Base-by-base conservation (phyloP, 92 coral and sea anemone species). In the Paragorgia papillata region DNA sequence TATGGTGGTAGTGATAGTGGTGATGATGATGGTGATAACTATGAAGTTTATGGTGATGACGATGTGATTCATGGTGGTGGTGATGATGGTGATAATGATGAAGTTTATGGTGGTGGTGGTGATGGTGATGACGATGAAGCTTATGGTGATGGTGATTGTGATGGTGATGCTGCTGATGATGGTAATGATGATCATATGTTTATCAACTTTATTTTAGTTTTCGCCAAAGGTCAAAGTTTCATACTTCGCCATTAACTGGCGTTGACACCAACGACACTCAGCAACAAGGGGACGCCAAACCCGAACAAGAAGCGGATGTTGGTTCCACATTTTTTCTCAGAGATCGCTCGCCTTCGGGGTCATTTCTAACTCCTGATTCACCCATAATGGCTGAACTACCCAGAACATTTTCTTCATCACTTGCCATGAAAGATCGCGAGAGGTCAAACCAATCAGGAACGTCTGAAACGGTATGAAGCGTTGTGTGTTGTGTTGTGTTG, bases 211-310 rank as follows among this genome's bases (percentile, higher is more conserved):
- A 29, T 71, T 68, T 55, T 37, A 71, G 78, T 37, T 31, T 71
- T 54, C 78, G 78, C 22, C 78, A 43, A 0, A 71, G 54, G 25
- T 21, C 78, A 0, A 71, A 71, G n/a, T 53, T 71, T 24, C 78
- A 71, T 26, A 64, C 64, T 31, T 43, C 51, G 20, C 51, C 78
- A 19, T 12, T 25, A 40, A 49, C 24, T 35, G 58, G 5, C 24
- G 14, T 30, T 19, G 78, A 71, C 31, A 19, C 19, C 8, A 28
- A 21, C 22, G 64, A 51, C 0, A n/a, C n/a, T n/a, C n/a, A 18
- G 20, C 18, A 57, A n/a, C 25, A 48, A 1, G 29, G 64, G 2
- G 78, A 49, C 19, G 31, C 18, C 32, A 18, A 53, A 17, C 44
- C 40, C n/a, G 64, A 19, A 7, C 40, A 46, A 21, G 26, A 1